A percentile compares a stretch with the other conserved stretches of the same genome.
Evolutionary conservation across 2,113 vertebrate genomes (phyloP).

Genomic region (Synodontis membranacea): DNA sequence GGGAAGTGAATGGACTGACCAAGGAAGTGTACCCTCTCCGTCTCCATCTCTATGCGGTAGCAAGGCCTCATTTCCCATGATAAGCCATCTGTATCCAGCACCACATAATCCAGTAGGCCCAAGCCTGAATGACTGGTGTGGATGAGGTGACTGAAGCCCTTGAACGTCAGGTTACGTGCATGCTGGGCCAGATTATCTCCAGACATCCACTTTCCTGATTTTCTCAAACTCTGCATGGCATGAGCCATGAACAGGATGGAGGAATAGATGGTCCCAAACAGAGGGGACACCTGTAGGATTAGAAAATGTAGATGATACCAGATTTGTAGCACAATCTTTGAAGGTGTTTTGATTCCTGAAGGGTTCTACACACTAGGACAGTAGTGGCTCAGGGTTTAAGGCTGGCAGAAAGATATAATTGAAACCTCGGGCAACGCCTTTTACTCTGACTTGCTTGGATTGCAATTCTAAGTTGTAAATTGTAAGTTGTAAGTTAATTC

Average conservation of each 20-base stretch:
- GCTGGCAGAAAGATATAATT: neutral
- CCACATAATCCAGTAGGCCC: conserved; percentile 66
- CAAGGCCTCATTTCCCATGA: conserved; percentile 69
- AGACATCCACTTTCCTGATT: conserved; percentile 71
- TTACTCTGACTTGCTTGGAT: neutral
- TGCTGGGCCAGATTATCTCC: conserved; percentile 73
- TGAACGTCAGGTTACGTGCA: conserved; percentile 60
- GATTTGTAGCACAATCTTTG: neutral
- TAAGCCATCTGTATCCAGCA: conserved; percentile 76
- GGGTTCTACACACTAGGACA: neutral
- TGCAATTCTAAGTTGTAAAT: neutral
- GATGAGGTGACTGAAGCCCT: conserved; percentile 73
- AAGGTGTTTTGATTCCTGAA: neutral
- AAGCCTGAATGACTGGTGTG: conserved; percentile 65
- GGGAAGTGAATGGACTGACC: conserved; percentile 77
- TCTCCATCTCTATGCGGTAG: conserved; percentile 70
- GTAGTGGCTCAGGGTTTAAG: neutral
- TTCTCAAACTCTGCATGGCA: conserved; percentile 64
- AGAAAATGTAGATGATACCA: neutral
- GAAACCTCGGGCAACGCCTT: too few species aligned
- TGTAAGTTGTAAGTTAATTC: neutral
- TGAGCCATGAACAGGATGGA: conserved; percentile 79
- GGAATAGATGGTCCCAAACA: conserved; percentile 91
- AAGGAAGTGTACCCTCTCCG: conserved; percentile 65
- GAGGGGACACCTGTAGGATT: conserved; percentile 81